A percentile compares a stretch with the other conserved stretches of the same genome.
Evolutionary conservation across 2,797 vertebrate species (phyloP).

Genomic region (Urosaurus nigricauda): DNA sequence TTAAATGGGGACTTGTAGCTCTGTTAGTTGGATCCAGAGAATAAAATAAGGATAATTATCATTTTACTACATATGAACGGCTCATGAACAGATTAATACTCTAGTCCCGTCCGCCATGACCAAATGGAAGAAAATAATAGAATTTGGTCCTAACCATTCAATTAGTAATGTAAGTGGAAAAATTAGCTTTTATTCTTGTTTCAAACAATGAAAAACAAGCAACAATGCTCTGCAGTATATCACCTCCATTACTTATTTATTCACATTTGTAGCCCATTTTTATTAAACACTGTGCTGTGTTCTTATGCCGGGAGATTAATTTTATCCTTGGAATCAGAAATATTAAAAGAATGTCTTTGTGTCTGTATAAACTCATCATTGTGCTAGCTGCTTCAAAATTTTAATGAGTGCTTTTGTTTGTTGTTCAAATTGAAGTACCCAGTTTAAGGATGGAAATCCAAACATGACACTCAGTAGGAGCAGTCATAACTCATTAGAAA

Average conservation of each 20-base stretch:
- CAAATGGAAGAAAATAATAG: neutral
- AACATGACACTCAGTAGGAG: too few relatives aligned
- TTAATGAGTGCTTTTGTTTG: too few relatives aligned
- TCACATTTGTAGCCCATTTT: neutral
- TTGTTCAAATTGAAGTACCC: too few relatives aligned
- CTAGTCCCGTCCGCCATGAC: neutral
- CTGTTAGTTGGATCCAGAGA: neutral
- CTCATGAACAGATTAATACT: too few relatives aligned
- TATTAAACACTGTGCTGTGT: too few relatives aligned
- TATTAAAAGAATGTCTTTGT: too few relatives aligned
- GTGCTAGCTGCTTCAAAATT: too few relatives aligned
- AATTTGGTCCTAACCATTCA: too few relatives aligned
- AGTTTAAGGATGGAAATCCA: too few relatives aligned
- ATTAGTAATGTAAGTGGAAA: neutral
- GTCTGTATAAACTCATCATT: too few relatives aligned
- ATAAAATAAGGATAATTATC: neutral
- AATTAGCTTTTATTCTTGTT: neutral
- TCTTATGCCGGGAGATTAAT: neutral
- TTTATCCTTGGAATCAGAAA: neutral
- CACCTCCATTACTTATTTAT: neutral
- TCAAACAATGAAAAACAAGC: neutral
- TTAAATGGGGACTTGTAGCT: neutral
- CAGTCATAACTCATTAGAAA: too few relatives aligned
- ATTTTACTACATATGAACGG: neutral
- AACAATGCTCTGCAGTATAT: neutral